Evolutionary conservation across 2,888 invertebrate species (phyloP), one percentile per base, ranked within the genome.

Genomic region (Neoascia interrupta): DNA sequence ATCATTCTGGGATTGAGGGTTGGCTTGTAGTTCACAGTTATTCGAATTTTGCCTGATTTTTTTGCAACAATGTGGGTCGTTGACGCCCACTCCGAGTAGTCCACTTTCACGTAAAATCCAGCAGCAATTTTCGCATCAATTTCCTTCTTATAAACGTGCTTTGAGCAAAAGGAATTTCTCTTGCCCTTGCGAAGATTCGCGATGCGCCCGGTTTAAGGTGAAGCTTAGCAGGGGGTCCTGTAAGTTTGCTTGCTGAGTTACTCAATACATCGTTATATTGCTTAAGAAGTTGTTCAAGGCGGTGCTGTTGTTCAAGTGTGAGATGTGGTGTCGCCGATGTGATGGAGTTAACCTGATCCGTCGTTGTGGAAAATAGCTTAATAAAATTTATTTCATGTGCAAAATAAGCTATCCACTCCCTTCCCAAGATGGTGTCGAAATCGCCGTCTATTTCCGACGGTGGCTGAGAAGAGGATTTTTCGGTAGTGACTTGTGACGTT

Each of bases 61-160:
- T 69, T 76, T 1, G 47, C 45, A 8, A 75, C 69, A 5, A 63
- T 41, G 23, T 69, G 69, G 18, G 61, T 69, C 11, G 51, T 76
- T 23, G 76, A 76, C 6, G 70, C 58, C 76, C 70, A 70, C 15
- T 75, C 54, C 1, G 69, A 74, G 36, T 54, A 41, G 2, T 66
- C 54, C 10, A 66, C 41, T 19, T 36, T 45, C n/a, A 45, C 31
- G 37, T 66, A 72, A 43, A 66, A 34, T 5, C 56, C 49, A 13
- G 39, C 15, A 11, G 69, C 34, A 51, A 45, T 60, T 34, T 51
- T 69, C 8, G 19, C 34, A 19, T 60, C 69, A 8, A 47, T 54
- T 37, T 61, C 61, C 15, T 58, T 51, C 2, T 23, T 19, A 11
- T 64, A 69, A 6, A 54, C 39, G 13, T 64, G n/a, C n/a, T n/a